Conservation (phyloP, 2,888 invertebrate species). For the Limnephilus auricula region DNA sequence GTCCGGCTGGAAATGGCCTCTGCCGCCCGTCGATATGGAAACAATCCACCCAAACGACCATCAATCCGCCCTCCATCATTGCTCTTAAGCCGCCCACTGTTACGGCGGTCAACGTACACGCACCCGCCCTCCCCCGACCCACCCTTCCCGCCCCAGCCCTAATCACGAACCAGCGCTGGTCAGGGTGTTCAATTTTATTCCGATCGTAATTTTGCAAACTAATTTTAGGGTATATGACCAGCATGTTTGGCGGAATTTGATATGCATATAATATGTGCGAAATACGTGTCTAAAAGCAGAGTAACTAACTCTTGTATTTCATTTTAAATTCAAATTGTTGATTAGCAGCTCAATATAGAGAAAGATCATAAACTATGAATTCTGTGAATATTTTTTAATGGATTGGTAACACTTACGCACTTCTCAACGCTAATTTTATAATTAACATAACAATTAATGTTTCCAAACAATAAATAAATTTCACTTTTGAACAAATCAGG, state of each 20-base stretch:
- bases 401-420: no score
- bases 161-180: slow-evolving; percentile 53
- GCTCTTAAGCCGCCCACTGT: slow-evolving; percentile 64
- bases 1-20: slow-evolving; percentile 64
- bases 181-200: slow-evolving; percentile 61
- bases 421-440: no score
- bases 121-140: background rate
- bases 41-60: slow-evolving; percentile 66
- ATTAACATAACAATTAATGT: no score
- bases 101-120: slow-evolving; percentile 51
- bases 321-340: background rate
- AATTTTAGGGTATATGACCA: slow-evolving; percentile 49
- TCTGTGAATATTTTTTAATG: no score
- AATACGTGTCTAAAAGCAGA: background rate
- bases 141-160: slow-evolving; percentile 35
- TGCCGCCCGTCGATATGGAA: slow-evolving; percentile 66
- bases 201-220: slow-evolving; percentile 60
- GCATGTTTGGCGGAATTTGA: slow-evolving; percentile 40
- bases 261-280: slow-evolving; percentile 32
- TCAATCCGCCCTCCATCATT: slow-evolving; percentile 67
- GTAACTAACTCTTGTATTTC: background rate
- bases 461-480: no score
- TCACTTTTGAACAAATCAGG: background rate
- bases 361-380: no score
- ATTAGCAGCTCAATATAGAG: no score